Percentiles rank a stretch among this genome's conserved stretches.
These are phyloP conservation scores for Eutrigla gurnardus DNA, from an alignment of 2,797 vertebrate genomes.

Conservation along the genomic window DNA sequence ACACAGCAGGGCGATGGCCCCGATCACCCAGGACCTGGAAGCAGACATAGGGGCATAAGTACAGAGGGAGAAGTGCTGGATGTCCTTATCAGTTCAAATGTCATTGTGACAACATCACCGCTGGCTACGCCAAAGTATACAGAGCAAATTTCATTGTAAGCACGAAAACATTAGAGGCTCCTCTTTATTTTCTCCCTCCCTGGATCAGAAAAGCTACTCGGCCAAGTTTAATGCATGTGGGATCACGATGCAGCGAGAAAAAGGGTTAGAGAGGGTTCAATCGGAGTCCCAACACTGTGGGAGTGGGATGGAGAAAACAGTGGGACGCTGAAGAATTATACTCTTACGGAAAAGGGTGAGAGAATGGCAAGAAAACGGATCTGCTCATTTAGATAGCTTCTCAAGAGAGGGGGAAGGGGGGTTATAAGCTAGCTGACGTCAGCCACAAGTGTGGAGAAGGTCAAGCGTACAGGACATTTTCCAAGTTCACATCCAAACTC, in stretches of 20 bases:
- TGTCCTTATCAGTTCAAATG: not conserved
- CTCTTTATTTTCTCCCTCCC: conserved; percentile 14
- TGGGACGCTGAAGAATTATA: conserved; percentile 63
- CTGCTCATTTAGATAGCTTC: conserved; percentile 57
- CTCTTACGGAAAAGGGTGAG: conserved; percentile 31
- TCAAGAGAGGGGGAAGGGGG: conserved; percentile 35
- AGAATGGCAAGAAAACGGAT: conserved; percentile 38
- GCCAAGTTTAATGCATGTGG: conserved; percentile 52
- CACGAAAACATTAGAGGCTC: conserved; percentile 5
- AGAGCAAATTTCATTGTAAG: not conserved
- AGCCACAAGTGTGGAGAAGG: conserved; percentile 30
- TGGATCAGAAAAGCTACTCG: conserved; percentile 39
- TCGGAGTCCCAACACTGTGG: conserved; percentile 39
- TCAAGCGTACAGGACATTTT: conserved; percentile 21
- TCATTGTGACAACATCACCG: not conserved
- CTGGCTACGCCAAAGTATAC: not conserved
- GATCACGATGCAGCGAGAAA: conserved; percentile 46
- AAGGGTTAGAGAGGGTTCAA: conserved; percentile 59
- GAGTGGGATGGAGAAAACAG: conserved; percentile 58
- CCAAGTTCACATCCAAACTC: conserved; percentile 27
- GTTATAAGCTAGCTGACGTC: conserved; percentile 47
- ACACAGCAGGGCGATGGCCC: conserved; percentile 96
- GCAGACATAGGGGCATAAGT: conserved; percentile 2
- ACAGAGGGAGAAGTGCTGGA: conserved; percentile 1
- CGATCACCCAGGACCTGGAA: conserved; percentile 96